These are phyloP conservation scores for Semibalanus balanoides DNA, from an alignment of 1,140 invertebrate species.

Conservation along the genomic window DNA sequence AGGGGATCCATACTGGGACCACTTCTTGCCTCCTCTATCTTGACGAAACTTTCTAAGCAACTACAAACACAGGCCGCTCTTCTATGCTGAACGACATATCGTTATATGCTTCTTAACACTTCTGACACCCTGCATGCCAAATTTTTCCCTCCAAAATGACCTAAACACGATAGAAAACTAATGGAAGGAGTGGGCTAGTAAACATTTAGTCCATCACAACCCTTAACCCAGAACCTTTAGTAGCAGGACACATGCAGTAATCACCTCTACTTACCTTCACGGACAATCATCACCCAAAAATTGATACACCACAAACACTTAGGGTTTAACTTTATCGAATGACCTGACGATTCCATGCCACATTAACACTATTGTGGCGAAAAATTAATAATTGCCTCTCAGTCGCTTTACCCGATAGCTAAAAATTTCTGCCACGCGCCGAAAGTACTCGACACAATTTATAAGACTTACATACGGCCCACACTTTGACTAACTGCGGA, in stretches of 20 bases:
- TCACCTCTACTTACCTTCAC: too few species aligned
- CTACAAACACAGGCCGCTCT: neutral
- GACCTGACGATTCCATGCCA: too few species aligned
- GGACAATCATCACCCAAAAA: too few species aligned
- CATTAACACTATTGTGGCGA: too few species aligned
- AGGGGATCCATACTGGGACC: neutral
- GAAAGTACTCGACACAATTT: neutral
- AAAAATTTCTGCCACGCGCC: neutral
- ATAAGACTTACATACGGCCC: neutral
- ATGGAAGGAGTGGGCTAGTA: neutral
- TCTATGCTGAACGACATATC: neutral
- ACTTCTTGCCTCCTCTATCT: neutral
- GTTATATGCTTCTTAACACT: neutral
- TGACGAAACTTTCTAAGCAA: neutral
- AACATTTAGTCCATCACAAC: neutral
- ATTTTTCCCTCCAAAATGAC: neutral
- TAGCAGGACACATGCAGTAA: too few species aligned
- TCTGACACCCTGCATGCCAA: neutral
- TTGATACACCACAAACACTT: neutral
- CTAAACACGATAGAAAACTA: neutral
- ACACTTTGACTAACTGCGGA: neutral
- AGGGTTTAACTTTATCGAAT: neutral
- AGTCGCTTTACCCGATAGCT: neutral
- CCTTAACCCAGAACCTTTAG: too few species aligned
- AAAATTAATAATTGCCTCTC: too few species aligned